These are phyloP conservation scores for Dreissena polymorpha DNA, from an alignment of 1,140 invertebrate genomes.

Conservation along the genomic window DNA sequence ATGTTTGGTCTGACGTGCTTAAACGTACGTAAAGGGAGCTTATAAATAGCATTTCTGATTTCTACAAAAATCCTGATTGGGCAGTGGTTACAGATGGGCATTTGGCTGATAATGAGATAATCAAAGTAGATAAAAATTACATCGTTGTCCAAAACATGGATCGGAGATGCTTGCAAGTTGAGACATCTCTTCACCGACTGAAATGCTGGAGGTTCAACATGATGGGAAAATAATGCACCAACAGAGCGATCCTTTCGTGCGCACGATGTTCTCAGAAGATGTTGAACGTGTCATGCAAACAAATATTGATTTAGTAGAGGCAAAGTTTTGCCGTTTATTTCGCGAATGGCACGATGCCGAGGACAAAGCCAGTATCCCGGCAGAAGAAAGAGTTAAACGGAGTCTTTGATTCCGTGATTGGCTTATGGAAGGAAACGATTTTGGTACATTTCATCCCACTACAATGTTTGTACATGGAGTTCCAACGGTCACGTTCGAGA, in stretches of 20 bases:
- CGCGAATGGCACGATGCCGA: conserved; percentile 29
- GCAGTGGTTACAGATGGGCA: neutral
- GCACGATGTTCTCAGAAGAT: conserved; percentile 22
- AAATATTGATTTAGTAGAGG: conserved; percentile 8
- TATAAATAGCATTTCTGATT: neutral
- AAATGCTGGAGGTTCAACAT: conserved; percentile 13
- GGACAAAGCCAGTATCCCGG: neutral
- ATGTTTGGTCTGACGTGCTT: neutral
- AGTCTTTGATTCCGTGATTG: neutral
- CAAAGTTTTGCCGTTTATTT: conserved; percentile 17
- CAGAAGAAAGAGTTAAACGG: neutral
- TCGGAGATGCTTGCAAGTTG: neutral
- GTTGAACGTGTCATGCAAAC: neutral
- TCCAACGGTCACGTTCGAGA: conserved; percentile 11
- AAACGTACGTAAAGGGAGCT: conserved; percentile 1
- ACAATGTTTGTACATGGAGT: conserved; percentile 3
- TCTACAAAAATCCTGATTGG: neutral
- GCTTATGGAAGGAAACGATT: neutral
- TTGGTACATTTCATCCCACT: neutral
- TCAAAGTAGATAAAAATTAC: neutral
- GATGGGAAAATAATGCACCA: conserved; percentile 33
- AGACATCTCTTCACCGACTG: neutral
- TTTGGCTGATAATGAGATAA: neutral
- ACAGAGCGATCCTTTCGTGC: conserved; percentile 23
- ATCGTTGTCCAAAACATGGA: neutral